Base-by-base conservation (phyloP, 2,113 vertebrate species). In the Taxidea taxus region DNA sequence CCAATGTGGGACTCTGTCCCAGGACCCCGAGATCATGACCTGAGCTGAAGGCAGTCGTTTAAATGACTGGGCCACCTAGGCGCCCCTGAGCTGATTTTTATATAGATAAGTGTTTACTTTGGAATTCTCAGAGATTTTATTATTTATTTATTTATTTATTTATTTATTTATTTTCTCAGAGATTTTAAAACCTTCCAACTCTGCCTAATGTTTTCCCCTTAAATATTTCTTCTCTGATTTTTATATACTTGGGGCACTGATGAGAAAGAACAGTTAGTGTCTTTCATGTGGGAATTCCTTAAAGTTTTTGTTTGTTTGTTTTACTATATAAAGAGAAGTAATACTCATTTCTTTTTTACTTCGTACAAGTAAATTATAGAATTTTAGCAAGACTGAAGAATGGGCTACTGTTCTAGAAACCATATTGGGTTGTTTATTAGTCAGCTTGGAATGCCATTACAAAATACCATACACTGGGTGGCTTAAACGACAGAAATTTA, bases 381-480 rank as follows among this genome's bases (percentile, higher is more conserved):
- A 94, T 88, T 94, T 94, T 84, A 94, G 49, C 47, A 89, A 91
- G 62, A 87, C 2, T 51, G 25, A 82, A 86, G 49, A 83, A 44
- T 72, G 51, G 18, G 27, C 44, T 82, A 34, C 23, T 83, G 14
- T 91, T 86, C 68, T 51, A 47, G 34, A 64, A 77, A 68, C n/a
- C 5, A 18, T 81, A 66, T 60, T 60, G 20, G 29, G 1, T 92
- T 75, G 37, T 84, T 85, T 66, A 81, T 64, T 92, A 64, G 37
- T 81, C 54, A 10, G 3, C 37, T 68, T 90, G 56, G 42, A 23
- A 39, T 75, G 23, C 47, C 29, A 42, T 60, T 87, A 83, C 2
- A 88, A 89, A 88, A 39, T 80, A 77, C 49, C 27, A 56, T n/a
- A 91, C 70, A 27, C 18, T 81, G 31, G 39, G 27, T 47, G 25